These are phyloP conservation scores for Agrochola lota DNA, from an alignment of 2,888 invertebrate genomes.

Conservation along the genomic window DNA sequence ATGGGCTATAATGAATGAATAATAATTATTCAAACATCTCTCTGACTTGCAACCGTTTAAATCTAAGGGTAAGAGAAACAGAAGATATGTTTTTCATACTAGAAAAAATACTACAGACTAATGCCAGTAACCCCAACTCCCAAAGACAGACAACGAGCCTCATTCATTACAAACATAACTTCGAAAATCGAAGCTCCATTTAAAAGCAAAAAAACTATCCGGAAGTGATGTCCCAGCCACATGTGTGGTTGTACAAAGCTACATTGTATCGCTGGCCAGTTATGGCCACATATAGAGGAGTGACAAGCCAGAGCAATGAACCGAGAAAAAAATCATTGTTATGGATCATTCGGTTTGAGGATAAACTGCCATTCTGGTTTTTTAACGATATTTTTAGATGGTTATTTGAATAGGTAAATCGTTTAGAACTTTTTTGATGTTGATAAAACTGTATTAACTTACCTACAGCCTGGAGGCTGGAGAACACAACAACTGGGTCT, in stretches of 20 bases:
- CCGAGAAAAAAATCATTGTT: slow-evolving; percentile 59
- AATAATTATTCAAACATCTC: not conserved
- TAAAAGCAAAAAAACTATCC: slow-evolving; percentile 43
- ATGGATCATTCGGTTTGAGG: slow-evolving; percentile 50
- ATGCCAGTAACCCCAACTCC: not conserved
- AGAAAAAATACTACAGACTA: not conserved
- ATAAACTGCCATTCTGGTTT: slow-evolving; percentile 43
- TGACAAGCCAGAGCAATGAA: slow-evolving; percentile 60
- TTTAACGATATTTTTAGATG: slow-evolving; percentile 12
- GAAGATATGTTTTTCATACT: not conserved
- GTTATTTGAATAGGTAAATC: slow-evolving; percentile 15
- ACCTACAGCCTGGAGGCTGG: not conserved
- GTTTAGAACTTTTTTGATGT: not conserved
- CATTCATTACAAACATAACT: slow-evolving; percentile 32
- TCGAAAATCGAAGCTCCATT: slow-evolving; percentile 11
- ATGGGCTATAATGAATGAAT: not conserved
- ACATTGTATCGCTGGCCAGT: slow-evolving; percentile 54
- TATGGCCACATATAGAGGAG: slow-evolving; percentile 26
- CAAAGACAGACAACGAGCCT: slow-evolving; percentile 22
- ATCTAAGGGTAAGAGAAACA: not conserved
- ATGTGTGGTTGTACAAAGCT: slow-evolving; percentile 60
- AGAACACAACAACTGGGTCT: too few relatives aligned
- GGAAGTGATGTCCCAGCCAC: slow-evolving; percentile 52
- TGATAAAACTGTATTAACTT: not conserved
- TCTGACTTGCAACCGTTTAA: not conserved